phyloP scores from a whole-genome alignment of 2,113 vertebrate species.

The Crotalus horridus region DNA sequence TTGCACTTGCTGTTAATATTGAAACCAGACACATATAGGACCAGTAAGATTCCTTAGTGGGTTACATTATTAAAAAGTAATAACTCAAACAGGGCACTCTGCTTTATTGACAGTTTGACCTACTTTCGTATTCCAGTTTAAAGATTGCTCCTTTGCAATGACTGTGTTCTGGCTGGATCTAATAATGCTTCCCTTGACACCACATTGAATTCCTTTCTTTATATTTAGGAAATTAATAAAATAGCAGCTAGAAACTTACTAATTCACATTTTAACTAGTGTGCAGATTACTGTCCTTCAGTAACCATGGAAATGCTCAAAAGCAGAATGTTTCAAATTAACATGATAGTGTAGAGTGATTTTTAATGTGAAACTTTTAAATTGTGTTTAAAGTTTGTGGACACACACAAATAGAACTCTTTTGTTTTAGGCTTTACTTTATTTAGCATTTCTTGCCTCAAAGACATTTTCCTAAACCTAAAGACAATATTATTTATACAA shows the following conservation, averaged over 20 bases:
- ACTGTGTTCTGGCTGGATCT: constrained; percentile 12
- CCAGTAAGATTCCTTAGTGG: constrained; percentile 37
- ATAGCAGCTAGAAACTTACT: background rate
- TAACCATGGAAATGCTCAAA: constrained; percentile 1
- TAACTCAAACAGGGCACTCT: background rate
- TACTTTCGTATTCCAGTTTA: constrained; percentile 34
- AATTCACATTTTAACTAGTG: background rate
- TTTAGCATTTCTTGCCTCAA: background rate
- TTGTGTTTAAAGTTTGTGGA: background rate
- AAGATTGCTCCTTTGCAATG: constrained; percentile 4
- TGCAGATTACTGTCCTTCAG: background rate
- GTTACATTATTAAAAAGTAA: constrained; percentile 19
- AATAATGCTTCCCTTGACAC: constrained; percentile 33
- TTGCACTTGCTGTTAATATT: constrained; percentile 51
- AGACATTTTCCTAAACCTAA: background rate
- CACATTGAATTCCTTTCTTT: constrained; percentile 19
- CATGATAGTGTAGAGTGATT: background rate
- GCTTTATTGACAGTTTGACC: constrained; percentile 9
- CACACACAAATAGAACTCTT: background rate
- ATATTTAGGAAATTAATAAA: constrained; percentile 33
- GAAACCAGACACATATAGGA: constrained; percentile 42
- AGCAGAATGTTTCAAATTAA: background rate
- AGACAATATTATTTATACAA: background rate
- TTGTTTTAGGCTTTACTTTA: background rate
- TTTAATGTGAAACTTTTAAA: background rate